Conservation (phyloP, 2,888 invertebrate genomes). For the Dryomyza anilis region DNA sequence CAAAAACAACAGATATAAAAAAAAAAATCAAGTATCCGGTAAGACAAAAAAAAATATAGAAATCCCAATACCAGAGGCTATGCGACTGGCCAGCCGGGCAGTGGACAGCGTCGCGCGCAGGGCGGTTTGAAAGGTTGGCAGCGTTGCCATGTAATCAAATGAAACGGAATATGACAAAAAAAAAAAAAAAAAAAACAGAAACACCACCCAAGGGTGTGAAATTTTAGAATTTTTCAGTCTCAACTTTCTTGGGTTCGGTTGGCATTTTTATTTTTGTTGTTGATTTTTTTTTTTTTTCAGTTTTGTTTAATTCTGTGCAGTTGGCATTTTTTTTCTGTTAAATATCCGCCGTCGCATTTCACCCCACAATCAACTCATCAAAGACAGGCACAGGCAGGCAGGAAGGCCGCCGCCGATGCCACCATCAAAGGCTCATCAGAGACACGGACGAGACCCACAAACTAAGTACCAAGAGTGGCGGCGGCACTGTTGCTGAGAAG, state of each 20-base stretch:
- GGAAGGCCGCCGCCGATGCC: too few relatives aligned
- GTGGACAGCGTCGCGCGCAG: neutral
- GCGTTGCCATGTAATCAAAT: constrained; percentile 23
- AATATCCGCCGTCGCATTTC: constrained; percentile 6
- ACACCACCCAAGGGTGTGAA: constrained; percentile 51
- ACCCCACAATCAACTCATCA: too few relatives aligned
- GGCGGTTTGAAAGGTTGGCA: neutral
- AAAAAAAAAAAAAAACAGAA: too few relatives aligned
- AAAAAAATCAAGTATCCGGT: constrained; percentile 2
- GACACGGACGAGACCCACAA: too few relatives aligned
- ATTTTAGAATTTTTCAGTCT: constrained; percentile 52
- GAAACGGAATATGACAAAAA: too few relatives aligned
- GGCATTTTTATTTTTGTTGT: too few relatives aligned
- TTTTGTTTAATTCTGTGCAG: constrained; percentile 27
- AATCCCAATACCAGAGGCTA: neutral
- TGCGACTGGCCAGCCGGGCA: neutral
- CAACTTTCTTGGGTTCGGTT: too few relatives aligned
- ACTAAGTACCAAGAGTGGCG: too few relatives aligned
- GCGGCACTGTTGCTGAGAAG: too few relatives aligned
- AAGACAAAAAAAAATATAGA: neutral
- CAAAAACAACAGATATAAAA: constrained; percentile 6
- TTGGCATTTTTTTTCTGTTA: neutral
- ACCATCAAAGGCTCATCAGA: too few relatives aligned
- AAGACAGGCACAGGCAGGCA: too few relatives aligned
- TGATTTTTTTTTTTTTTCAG: constrained; percentile 15